Conservation (phyloP, 2,888 invertebrate species). For the Callinectes sapidus region DNA sequence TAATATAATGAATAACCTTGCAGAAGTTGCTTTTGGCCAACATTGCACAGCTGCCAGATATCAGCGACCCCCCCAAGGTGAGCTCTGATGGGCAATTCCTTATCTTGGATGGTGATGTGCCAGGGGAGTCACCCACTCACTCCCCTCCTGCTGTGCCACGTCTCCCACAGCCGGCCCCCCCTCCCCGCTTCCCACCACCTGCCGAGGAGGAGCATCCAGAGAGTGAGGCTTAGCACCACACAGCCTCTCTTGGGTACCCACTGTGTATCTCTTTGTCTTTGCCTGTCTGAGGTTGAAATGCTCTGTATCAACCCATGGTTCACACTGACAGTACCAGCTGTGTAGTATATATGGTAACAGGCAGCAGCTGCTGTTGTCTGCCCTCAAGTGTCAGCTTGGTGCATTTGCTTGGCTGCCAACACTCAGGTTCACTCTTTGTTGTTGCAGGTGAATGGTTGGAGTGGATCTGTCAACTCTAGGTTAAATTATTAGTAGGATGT, state of each 20-base stretch:
- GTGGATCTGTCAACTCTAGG: not conserved
- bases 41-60: conserved; percentile 71
- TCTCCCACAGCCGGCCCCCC: not conserved
- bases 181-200: not conserved
- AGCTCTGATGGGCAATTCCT: conserved; percentile 67
- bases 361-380: not conserved
- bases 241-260: not conserved
- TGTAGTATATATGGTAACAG: not conserved
- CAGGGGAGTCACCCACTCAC: conserved; percentile 43
- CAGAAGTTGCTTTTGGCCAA: conserved; percentile 67
- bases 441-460: not conserved
- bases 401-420: not conserved
- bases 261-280: not conserved
- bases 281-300: not conserved
- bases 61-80: conserved; percentile 62
- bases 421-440: not conserved
- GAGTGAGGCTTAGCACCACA: conserved; percentile 58
- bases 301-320: not conserved
- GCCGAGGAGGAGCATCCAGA: conserved; percentile 53
- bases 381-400: not conserved
- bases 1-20: not conserved
- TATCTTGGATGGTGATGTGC: conserved; percentile 56
- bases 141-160: conserved; percentile 24
- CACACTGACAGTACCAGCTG: not conserved
- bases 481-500: not conserved